A percentile compares a stretch with the other conserved stretches of the same genome.
Evolutionary conservation across 2,888 invertebrate genomes (phyloP).

Genomic region (Ctena decussata): DNA sequence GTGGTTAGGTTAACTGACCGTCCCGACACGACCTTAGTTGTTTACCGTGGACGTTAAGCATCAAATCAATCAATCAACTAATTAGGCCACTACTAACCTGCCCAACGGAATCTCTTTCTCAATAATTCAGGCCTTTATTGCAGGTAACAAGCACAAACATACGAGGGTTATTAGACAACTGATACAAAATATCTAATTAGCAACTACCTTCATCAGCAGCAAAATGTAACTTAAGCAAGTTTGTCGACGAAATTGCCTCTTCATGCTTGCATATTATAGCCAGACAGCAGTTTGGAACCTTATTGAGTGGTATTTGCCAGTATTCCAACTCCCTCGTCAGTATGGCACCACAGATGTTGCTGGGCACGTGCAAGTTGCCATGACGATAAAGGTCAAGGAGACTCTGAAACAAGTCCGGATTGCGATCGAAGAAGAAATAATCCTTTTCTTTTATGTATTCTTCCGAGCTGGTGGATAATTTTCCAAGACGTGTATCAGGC

Average conservation of each 20-base stretch:
- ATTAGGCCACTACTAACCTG: too few species aligned
- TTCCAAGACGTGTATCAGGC: conserved; percentile 53
- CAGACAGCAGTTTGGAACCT: conserved; percentile 25
- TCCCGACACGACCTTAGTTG: too few species aligned
- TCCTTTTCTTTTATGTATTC: conserved; percentile 35
- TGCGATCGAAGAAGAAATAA: conserved; percentile 76
- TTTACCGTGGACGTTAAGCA: too few species aligned
- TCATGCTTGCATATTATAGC: conserved; percentile 24
- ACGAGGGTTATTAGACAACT: too few species aligned
- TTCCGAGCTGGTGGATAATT: conserved; percentile 18
- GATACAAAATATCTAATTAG: too few species aligned
- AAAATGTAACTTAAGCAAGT: background rate
- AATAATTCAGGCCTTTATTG: too few species aligned
- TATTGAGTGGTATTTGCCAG: conserved; percentile 31
- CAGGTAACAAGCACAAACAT: too few species aligned
- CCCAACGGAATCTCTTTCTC: too few species aligned
- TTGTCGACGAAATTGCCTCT: background rate
- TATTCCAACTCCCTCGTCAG: conserved; percentile 21
- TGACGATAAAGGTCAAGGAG: conserved; percentile 74
- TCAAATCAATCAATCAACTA: too few species aligned
- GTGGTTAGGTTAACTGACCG: too few species aligned
- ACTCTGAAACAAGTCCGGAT: conserved; percentile 69
- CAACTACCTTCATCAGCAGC: conserved; percentile 17
- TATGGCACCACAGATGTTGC: conserved; percentile 26
- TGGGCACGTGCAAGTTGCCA: conserved; percentile 53